Base-by-base conservation (phyloP, 2,888 invertebrate genomes). In the Troides aeacus region DNA sequence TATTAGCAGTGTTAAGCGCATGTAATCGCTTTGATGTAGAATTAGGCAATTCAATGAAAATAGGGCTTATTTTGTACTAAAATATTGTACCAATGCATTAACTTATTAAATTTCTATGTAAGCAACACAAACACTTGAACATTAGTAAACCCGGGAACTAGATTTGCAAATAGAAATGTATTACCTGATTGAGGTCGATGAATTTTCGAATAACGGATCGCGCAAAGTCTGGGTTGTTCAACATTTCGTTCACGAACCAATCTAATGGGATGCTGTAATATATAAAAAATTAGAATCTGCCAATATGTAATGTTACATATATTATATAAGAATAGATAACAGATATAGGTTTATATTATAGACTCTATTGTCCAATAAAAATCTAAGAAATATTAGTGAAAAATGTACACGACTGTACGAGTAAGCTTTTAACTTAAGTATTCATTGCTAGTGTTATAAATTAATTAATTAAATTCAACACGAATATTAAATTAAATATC, bases 181-280 rank as follows among this genome's bases (percentile, higher is more conserved):
- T 75, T 84, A 92, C 93, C 90, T 93, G 92, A 81, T 93, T 93
- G 62, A 89, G 77, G 77, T 94, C 94, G 72, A 94, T 86, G 79
- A 94, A 94, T 77, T 94, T 94, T 82, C 93, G 92, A 8, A 94
- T 92, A 64, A 94, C 88, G 59, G 94, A 90, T 76, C 93, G 89
- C 60, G 94, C 92, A 79, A 94, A 90, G 76, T 94, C 94, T 0
- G 94, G 94, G 80, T 94, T 94, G 78, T 91, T 93, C 72, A 93
- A 84, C 82, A 94, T 87, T 77, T 94, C 93, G 75, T 93, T 93
- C 58, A 93, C 92, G 68, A 94, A 92, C 91, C 93, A 93, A 71
- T 93, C 93, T 83, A 92, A 66, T 10, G 93, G 92, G 72, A 93
- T 90, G 72, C 93, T 93, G 85, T 50, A 60, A 66, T 36, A 39